These are phyloP conservation scores for Phocides pigmalion DNA, from an alignment of 1,140 invertebrate genomes.

Conservation along the genomic window DNA sequence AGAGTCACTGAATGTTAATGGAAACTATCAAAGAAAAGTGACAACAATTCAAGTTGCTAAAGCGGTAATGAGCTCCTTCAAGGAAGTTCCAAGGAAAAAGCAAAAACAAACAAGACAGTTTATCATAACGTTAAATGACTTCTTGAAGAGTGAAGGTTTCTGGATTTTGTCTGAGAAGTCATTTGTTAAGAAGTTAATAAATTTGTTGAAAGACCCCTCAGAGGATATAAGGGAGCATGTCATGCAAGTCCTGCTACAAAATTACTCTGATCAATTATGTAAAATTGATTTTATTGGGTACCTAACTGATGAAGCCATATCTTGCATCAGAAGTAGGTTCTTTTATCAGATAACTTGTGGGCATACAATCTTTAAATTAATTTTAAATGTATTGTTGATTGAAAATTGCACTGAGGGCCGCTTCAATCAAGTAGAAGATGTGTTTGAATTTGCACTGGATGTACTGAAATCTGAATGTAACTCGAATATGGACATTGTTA, in stretches of 20 bases:
- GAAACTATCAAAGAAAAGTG: conserved; percentile 81
- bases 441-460: conserved; percentile 59
- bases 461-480: conserved; percentile 52
- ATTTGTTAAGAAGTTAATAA: conserved; percentile 53
- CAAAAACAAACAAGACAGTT: conserved; percentile 42
- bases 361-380: conserved; percentile 63
- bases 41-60: conserved; percentile 61
- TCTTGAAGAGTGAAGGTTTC: conserved; percentile 42
- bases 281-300: conserved; percentile 38
- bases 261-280: conserved; percentile 49
- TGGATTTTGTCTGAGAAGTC: conserved; percentile 49
- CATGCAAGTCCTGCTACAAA: conserved; percentile 51
- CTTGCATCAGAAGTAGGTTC: conserved; percentile 61
- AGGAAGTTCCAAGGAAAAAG: conserved; percentile 51
- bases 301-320: conserved; percentile 54
- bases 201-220: conserved; percentile 61
- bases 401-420: conserved; percentile 36
- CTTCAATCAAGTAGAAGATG: conserved; percentile 57
- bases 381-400: conserved; percentile 52
- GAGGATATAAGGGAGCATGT: conserved; percentile 66
- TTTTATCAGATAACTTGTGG: conserved; percentile 72
- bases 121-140: conserved; percentile 41
- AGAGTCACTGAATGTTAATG: conserved; percentile 54
- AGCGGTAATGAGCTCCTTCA: conserved; percentile 53
- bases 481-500: conserved; percentile 54